Evolutionary conservation across 2,797 vertebrate genomes (phyloP).

Genomic region (Takifugu rubripes): DNA sequence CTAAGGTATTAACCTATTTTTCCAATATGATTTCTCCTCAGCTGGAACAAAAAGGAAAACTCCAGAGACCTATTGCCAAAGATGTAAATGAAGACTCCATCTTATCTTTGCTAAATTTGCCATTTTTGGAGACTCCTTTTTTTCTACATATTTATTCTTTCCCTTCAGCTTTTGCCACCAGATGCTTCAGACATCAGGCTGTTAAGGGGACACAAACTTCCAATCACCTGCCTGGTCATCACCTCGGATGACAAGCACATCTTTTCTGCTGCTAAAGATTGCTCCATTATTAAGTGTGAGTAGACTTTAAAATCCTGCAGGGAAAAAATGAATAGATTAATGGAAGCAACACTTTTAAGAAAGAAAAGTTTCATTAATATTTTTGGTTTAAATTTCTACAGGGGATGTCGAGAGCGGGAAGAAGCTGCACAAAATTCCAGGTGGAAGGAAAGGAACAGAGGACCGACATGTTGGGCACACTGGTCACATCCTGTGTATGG

Average conservation of each 20-base stretch:
- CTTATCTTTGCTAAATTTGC: neutral
- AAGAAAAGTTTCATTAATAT: neutral
- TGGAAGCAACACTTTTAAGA: too few species aligned
- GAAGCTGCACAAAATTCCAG: constrained; percentile 81
- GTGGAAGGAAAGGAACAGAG: constrained; percentile 83
- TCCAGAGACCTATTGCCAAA: constrained; percentile 87
- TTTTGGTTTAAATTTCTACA: constrained; percentile 45
- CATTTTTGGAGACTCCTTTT: neutral
- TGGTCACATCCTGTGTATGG: constrained; percentile 86
- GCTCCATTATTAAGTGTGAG: constrained; percentile 94
- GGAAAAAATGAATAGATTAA: too few species aligned
- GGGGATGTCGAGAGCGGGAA: constrained; percentile 89
- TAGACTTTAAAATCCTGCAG: constrained; percentile 16
- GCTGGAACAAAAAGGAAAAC: constrained; percentile 91
- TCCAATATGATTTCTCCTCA: constrained; percentile 45
- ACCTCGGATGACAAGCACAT: constrained; percentile 86
- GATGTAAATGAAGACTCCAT: constrained; percentile 76
- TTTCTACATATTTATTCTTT: neutral
- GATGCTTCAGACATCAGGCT: constrained; percentile 79
- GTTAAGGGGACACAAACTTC: constrained; percentile 89
- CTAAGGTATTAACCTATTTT: constrained; percentile 9
- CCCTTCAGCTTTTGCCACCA: constrained; percentile 80
- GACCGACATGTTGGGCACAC: constrained; percentile 83
- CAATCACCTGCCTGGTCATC: constrained; percentile 89
- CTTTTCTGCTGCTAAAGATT: constrained; percentile 93